Base-by-base conservation (phyloP, 1,140 invertebrate species). In the Zaprionus africanus region DNA sequence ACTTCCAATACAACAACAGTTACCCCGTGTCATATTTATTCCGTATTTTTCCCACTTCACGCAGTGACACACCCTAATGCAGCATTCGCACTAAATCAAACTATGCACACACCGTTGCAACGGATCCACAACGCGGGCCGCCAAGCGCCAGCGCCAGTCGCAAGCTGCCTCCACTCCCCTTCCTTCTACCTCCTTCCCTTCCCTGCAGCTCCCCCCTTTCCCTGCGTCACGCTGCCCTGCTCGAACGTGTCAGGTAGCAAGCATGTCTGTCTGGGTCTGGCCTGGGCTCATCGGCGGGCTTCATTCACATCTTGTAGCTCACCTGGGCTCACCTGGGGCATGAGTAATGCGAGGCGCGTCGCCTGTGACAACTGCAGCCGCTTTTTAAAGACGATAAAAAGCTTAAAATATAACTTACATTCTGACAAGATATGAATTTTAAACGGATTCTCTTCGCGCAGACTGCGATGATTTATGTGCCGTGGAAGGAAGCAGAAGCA, bases 331-430 rank as follows among this genome's bases (percentile, higher is more conserved):
- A 58, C 62, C 28, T 64, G 76, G 36, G 51, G 72, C 78, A 78
- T 88, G 84, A 81, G 84, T 90, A 87, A 87, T 87, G 84, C 62
- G 70, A 60, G 51, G 78, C 84, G 85, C 78, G 70, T 60, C 70
- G 38, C 7, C 41, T 49, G 46, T 51, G 63, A 72, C 62, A 66
- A 62, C 74, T 82, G 83, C 83, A 82, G 82, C 68, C 80, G 84
- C 57, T 76, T 78, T 72, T 88, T 81, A 68, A 78, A 69, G 76
- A 67, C 86, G 86, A 90, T 90, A 90, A 90, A 90, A 90, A 88
- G 81, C 83, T 87, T 88, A 88, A 90, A 81, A 80, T 90, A 90
- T 84, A 86, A 90, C 81, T 90, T 85, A 90, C 76, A 88, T 73
- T 78, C 81, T 82, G 85, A 82, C 82, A 86, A 90, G 85, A 86